Base-by-base conservation (phyloP, 2,888 invertebrate species). In the Phlogophora meticulosa region DNA sequence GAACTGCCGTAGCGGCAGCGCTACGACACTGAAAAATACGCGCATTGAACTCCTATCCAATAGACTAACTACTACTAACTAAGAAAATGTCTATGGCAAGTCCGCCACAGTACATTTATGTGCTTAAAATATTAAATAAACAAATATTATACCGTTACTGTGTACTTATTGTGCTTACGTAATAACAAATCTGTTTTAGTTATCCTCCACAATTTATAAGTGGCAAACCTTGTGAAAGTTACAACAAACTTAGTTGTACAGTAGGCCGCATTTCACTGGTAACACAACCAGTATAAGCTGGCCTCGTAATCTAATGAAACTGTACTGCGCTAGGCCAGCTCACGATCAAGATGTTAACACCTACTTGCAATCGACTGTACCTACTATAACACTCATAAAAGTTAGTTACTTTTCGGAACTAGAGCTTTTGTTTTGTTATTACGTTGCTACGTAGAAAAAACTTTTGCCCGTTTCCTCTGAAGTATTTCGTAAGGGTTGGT, bases 381-480 rank as follows among this genome's bases (percentile, higher is more conserved):
- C 32, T 63, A 72, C 66, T 72, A 81, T 49, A 53, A 61, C 34
- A 66, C 66, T 69, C 59, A 62, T 67, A 72, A 76, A 82, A 82
- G 63, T 82, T 73, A 40, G 22, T 65, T 69, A 59, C 58, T 73
- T 58, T 70, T 57, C 58, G 20, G 55, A 65, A 80, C 38, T 65
- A 70, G 52, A 65, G 57, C 60, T 71, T 71, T 55, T 73, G 69
- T 80, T 64, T 64, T 82, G 76, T 72, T 82, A 72, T 68, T 62
- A 66, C 62, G 61, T 61, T 79, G 64, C 58, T 70, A 64, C 42
- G 32, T 52, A 59, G 45, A 64, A 65, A 67, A 58, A 81, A 69
- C 38, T 68, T 71, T 48, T 64, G 48, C 45, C 28, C 22, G 38
- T 67, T n/a, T 70, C 46, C 65, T 70, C 67, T 71, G 76, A 58